Conservation (phyloP, 2,888 invertebrate genomes). For the Coenonympha arcania region DNA sequence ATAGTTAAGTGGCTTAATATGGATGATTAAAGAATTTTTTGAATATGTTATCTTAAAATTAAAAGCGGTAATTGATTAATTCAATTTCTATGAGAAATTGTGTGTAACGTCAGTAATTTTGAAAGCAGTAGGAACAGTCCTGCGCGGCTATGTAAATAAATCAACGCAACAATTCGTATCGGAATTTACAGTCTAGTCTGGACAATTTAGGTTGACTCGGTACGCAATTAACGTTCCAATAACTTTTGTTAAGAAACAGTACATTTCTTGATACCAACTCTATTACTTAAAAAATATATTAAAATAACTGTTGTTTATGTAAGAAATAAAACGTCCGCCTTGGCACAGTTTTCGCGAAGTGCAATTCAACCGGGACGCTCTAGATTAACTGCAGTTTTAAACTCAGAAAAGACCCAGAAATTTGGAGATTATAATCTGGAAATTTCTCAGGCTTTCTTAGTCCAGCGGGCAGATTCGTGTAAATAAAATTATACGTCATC, state of each 20-base stretch:
- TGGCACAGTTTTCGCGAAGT: too few relatives aligned
- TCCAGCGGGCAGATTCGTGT: too few relatives aligned
- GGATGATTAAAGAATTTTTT: not conserved
- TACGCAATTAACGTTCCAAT: not conserved
- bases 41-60: not conserved
- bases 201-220: not conserved
- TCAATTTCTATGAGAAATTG: not conserved
- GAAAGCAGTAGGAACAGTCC: not conserved
- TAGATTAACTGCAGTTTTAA: too few relatives aligned
- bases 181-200: not conserved
- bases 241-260: not conserved
- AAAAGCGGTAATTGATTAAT: not conserved
- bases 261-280: not conserved
- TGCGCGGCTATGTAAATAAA: not conserved
- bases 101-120: not conserved
- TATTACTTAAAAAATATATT: not conserved
- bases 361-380: too few relatives aligned
- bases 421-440: too few relatives aligned
- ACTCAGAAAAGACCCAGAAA: too few relatives aligned
- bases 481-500: too few relatives aligned
- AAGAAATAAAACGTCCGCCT: not conserved
- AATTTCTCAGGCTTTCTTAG: too few relatives aligned
- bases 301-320: not conserved
- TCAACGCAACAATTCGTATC: not conserved
- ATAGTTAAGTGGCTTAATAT: not conserved